A percentile compares a stretch with the other conserved stretches of the same genome.
Evolutionary conservation across 1,140 invertebrate genomes (phyloP).

Genomic region (Meloidogyne hapla): DNA sequence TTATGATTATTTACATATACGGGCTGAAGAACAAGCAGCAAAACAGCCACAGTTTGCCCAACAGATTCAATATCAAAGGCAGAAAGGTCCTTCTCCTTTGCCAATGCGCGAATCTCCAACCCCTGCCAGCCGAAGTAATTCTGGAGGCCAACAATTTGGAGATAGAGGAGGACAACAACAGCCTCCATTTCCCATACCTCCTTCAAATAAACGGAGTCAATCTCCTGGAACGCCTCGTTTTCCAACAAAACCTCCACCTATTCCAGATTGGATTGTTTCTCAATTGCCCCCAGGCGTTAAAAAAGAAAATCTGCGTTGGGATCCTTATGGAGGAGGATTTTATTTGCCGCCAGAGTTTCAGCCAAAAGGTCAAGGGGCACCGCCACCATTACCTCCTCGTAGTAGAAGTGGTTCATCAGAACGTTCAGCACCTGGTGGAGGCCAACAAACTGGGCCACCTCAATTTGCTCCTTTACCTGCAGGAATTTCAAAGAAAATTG

Average conservation of each 20-base stretch:
- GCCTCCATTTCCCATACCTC: background rate
- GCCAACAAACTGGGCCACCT: background rate
- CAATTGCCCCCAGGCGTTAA: constrained; percentile 41
- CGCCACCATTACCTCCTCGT: constrained; percentile 10
- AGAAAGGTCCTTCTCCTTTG: constrained; percentile 6
- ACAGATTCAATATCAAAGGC: background rate
- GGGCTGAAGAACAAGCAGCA: constrained; percentile 21
- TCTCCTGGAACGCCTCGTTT: constrained; percentile 2
- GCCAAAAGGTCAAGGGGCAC: constrained; percentile 1
- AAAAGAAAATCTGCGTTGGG: constrained; percentile 32
- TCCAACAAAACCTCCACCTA: constrained; percentile 17
- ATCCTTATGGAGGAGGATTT: constrained; percentile 25
- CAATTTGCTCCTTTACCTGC: constrained; percentile 24
- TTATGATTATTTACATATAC: constrained; percentile 60
- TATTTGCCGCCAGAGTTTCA: constrained; percentile 20
- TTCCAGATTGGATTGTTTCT: constrained; percentile 30
- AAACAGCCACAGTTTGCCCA: background rate
- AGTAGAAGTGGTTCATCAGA: constrained; percentile 20
- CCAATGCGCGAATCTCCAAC: constrained; percentile 1
- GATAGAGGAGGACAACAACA: background rate
- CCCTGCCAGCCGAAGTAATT: background rate
- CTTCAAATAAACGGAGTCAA: constrained; percentile 1
- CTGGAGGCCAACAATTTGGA: background rate
- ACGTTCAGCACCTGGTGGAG: constrained; percentile 3
- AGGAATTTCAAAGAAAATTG: constrained; percentile 23